Base-by-base conservation (phyloP, 1,140 invertebrate genomes). In the Drosophila tsacasi region DNA sequence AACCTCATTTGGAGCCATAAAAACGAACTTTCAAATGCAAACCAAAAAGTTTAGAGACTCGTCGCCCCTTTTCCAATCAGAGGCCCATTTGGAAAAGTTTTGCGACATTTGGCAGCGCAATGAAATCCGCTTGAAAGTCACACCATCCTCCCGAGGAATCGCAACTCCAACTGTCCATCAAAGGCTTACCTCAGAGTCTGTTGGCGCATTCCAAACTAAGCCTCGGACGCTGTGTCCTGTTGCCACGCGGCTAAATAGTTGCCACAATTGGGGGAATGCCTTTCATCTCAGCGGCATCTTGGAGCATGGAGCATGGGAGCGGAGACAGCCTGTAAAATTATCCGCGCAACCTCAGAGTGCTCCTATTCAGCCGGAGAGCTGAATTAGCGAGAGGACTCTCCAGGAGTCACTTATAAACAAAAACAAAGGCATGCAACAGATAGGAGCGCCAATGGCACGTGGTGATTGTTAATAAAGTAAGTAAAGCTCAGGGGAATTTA, bases 351-450 rank as follows among this genome's bases (percentile, higher is more conserved):
- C 40, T 52, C 75, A 52, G 4, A 69, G 17, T 1, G n/a, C 0
- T 8, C 2, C 5, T 1, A 52, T 52, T 62, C 64, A 50, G 58
- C 17, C 19, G 12, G 44, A 78, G 55, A 62, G 57, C 57, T 61
- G 44, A 62, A 73, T 73, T 1, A 3, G 15, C 5, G 27, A 19
- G 4, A 27, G 10, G 6, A 30, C 19, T 54, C 37, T 37, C 13
- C 2, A 35, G 27, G 23, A 52, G 35, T 2, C 25, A 19, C 12
- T 44, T 39, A 61, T 58, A 77, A 78, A 78, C 74, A 78, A 77
- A 62, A 78, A 78, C 76, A 78, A 62, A 78, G 35, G 65, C 64
- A 78, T 77, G 64, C 76, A 78, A 78, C 76, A 78, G 76, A 52
- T 78, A 40, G 76, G 2, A 60, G 10, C 19, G 8, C 1, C 1